These are phyloP conservation scores for Oreochromis tanganicae DNA, from an alignment of 2,113 vertebrate genomes.

Conservation along the genomic window DNA sequence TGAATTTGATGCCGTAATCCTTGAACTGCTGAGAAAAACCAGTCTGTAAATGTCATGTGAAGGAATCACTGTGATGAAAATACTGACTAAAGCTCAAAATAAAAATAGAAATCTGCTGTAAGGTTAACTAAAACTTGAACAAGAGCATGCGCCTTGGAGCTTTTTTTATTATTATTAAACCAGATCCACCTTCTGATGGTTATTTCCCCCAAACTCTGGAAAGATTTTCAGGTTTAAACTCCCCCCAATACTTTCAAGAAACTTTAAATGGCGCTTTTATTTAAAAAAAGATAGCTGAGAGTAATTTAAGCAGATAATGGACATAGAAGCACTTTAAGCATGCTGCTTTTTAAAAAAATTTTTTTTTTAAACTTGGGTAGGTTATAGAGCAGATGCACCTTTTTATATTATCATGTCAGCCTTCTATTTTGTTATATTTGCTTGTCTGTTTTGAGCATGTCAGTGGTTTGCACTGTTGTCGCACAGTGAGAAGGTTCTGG, in stretches of 20 bases:
- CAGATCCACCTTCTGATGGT: fast-evolving
- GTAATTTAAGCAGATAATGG: not conserved
- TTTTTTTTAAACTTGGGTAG: not conserved
- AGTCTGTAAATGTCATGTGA: not conserved
- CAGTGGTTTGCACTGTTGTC: not conserved
- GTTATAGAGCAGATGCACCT: not conserved
- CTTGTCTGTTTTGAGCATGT: not conserved
- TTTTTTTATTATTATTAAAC: not conserved
- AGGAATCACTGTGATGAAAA: not conserved
- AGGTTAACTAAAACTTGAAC: not conserved
- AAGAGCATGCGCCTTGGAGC: not conserved
- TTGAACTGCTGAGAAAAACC: not conserved
- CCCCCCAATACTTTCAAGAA: not conserved
- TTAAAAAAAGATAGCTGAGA: fast-evolving
- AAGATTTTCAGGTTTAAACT: not conserved
- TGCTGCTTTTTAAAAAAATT: not conserved
- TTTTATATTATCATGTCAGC: not conserved
- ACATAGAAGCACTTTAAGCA: not conserved
- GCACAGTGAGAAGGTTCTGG: not conserved
- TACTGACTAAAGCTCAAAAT: constrained; percentile 6
- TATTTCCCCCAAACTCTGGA: not conserved
- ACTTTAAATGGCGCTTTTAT: not conserved
- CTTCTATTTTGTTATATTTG: not conserved
- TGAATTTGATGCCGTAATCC: not conserved
- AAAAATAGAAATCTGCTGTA: not conserved